Evolutionary conservation across 1,140 invertebrate genomes (phyloP), one percentile per base, ranked within the genome.

Genomic region (Cecropterus lyciades): DNA sequence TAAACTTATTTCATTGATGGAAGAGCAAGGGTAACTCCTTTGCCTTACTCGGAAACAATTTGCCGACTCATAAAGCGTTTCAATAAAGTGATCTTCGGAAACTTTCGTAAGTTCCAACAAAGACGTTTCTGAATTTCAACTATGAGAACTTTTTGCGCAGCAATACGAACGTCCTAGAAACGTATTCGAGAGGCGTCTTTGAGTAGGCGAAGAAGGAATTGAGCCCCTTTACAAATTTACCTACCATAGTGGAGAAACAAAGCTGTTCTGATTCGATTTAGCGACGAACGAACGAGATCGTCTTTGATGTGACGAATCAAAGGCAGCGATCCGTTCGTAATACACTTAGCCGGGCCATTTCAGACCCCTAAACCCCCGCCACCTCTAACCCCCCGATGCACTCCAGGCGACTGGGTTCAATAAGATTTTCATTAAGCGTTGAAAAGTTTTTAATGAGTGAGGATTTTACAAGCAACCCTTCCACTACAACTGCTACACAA

Each of bases 301-400:
- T 89, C 88, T 91, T 91, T 91, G 88, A 91, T 89, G 86, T 87
- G 80, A 86, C 87, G 82, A 91, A 90, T 90, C 86, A 87, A 90
- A 91, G 84, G 85, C 88, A 91, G 81, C 81, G 85, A 89, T 87
- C 86, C 88, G 77, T 70, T 76, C 81, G 81, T 91, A 91, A 91
- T 88, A 89, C 82, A 87, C 77, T 91, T 89, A 89, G 82, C 77
- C 74, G 85, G 82, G 78, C 82, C 85, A 88, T 87, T 87, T 87
- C 84, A 77, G 72, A 56, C 78, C 79, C 77, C 79, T 64, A 69
- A 70, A 13, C 33, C 67, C 11, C 67, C 67, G 52, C 49, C 62
- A 10, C 14, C 57, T 49, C 56, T 65, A 45, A 42, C 65, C 76
- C 69, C 74, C 71, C 66, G 76, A 70, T 85, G 84, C 82, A 85